phyloP scores from a whole-genome alignment of 2,113 vertebrate genomes.

The Rostratula benghalensis region DNA sequence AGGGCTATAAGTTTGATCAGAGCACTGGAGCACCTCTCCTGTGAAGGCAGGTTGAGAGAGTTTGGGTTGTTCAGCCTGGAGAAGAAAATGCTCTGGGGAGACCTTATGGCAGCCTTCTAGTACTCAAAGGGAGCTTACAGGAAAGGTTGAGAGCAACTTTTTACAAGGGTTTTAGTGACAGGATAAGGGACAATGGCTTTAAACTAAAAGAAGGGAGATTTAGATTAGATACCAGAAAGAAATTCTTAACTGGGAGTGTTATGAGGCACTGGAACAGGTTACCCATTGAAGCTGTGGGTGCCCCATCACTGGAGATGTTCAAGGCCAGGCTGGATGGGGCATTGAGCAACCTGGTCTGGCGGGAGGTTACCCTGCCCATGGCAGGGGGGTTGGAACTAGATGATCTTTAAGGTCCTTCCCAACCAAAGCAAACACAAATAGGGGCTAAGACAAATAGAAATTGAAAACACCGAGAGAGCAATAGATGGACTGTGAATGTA shows the following conservation, averaged over 20 bases:
- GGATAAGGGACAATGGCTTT: background rate
- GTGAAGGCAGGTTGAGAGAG: background rate
- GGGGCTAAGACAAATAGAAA: background rate
- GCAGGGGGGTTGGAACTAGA: background rate
- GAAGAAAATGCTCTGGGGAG: background rate
- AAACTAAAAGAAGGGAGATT: background rate
- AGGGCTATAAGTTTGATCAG: background rate
- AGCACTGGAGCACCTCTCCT: background rate
- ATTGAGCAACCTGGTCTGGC: background rate
- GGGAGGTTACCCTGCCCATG: background rate
- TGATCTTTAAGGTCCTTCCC: background rate
- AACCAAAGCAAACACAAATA: background rate
- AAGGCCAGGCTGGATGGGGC: background rate
- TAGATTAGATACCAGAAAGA: background rate
- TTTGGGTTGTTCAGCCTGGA: background rate
- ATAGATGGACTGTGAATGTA: background rate
- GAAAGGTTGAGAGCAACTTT: background rate
- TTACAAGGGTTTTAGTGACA: background rate
- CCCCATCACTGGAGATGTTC: background rate
- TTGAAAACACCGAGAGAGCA: background rate
- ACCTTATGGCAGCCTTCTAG: background rate
- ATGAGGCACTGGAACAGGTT: background rate
- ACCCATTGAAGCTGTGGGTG: background rate
- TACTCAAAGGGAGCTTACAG: background rate
- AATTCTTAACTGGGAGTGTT: background rate